phyloP scores from a whole-genome alignment of 2,113 vertebrate genomes.

The Paradoxurus hermaphroditus region DNA sequence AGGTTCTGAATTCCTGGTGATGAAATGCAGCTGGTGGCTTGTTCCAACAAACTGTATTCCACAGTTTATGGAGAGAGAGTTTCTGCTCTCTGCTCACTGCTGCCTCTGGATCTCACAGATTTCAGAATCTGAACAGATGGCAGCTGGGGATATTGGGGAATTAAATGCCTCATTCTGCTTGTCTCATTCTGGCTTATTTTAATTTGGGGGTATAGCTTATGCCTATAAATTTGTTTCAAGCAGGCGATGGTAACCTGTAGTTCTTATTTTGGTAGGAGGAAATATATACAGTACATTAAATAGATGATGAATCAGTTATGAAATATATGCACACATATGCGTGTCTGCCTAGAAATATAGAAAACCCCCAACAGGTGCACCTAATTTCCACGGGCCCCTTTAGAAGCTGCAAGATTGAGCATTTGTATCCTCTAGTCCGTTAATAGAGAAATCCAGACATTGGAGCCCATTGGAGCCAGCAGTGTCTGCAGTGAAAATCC shows the following conservation, averaged over 20 bases:
- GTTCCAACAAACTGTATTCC: background rate
- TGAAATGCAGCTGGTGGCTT: background rate
- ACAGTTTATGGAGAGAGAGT: background rate
- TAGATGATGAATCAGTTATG: background rate
- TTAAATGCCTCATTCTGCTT: constrained; percentile 26
- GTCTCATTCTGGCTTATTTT: constrained; percentile 45
- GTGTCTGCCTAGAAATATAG: background rate
- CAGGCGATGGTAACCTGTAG: background rate
- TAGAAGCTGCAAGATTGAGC: background rate
- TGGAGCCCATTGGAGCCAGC: background rate
- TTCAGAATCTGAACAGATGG: constrained; percentile 57
- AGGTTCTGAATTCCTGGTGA: constrained; percentile 19
- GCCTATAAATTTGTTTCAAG: constrained; percentile 4
- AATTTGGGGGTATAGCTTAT: background rate
- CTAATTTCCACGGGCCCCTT: background rate
- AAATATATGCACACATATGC: background rate
- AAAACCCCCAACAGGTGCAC: background rate
- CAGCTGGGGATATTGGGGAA: background rate
- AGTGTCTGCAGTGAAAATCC: background rate
- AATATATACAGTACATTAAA: background rate
- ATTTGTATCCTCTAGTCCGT: background rate
- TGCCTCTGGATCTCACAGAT: background rate
- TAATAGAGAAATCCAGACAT: background rate
- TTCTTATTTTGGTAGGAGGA: background rate
- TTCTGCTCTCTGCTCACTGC: background rate